phyloP scores from a whole-genome alignment of 2,888 invertebrate genomes.

The Drosophila phalerata region DNA sequence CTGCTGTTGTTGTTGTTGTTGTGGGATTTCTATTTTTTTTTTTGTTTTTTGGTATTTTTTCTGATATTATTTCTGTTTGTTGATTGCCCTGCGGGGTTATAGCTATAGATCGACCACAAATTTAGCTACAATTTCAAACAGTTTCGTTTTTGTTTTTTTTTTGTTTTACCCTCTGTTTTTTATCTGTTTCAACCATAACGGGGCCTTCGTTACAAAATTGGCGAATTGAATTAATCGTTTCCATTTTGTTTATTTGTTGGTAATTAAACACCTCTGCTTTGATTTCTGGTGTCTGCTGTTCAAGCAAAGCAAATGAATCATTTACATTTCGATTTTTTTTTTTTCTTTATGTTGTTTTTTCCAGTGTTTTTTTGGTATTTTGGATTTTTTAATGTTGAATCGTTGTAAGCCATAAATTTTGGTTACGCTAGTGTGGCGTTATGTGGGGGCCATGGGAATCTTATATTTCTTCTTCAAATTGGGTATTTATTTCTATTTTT shows the following conservation, averaged over 20 bases:
- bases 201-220: constrained; percentile 75
- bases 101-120: constrained; percentile 69
- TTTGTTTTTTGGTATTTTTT: constrained; percentile 21
- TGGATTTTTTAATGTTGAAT: constrained; percentile 73
- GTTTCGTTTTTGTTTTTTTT: constrained; percentile 46
- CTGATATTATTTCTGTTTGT: constrained; percentile 48
- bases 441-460: constrained; percentile 75
- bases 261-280: constrained; percentile 82
- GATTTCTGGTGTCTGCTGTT: constrained; percentile 74
- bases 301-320: constrained; percentile 77
- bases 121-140: constrained; percentile 78
- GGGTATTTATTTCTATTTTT: constrained; percentile 7
- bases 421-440: constrained; percentile 62
- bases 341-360: constrained; percentile 16
- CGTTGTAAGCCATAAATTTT: constrained; percentile 79
- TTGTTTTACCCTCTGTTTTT: constrained; percentile 6
- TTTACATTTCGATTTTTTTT: constrained; percentile 63
- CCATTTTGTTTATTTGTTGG: constrained; percentile 83
- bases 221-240: constrained; percentile 82
- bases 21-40: constrained; percentile 65
- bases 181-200: constrained; percentile 67
- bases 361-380: constrained; percentile 13
- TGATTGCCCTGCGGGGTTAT: constrained; percentile 60
- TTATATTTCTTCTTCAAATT: constrained; percentile 33
- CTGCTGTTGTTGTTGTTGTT: constrained; percentile 48